phyloP scores from a whole-genome alignment of 2,888 invertebrate species.

The Tenodera sinensis region DNA sequence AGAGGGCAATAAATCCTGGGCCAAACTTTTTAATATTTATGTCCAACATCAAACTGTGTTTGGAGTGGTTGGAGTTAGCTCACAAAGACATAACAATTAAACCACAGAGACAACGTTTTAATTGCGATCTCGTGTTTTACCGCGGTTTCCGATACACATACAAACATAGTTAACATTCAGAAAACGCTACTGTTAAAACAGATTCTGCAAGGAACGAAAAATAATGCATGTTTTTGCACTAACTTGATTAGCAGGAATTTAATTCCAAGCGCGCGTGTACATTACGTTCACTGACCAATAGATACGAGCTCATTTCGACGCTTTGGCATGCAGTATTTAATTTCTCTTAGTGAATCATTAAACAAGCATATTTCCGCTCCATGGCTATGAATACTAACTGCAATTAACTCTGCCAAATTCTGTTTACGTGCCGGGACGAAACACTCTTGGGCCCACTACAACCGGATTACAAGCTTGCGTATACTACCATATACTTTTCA shows the following conservation, averaged over 20 bases:
- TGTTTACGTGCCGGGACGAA: background rate
- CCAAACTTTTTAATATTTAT: too few relatives aligned
- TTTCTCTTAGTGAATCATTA: background rate
- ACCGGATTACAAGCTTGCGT: background rate
- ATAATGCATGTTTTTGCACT: background rate
- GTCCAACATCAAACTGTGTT: too few relatives aligned
- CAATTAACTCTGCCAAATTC: background rate
- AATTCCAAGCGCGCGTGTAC: background rate
- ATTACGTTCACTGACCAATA: background rate
- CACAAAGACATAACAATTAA: too few relatives aligned
- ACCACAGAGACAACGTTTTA: too few relatives aligned
- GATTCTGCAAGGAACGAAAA: background rate
- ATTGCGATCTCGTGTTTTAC: too few relatives aligned
- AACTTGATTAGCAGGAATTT: background rate
- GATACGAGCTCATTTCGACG: background rate
- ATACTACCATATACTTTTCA: background rate
- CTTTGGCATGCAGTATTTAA: background rate
- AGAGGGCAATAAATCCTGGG: too few relatives aligned
- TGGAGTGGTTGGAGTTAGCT: too few relatives aligned
- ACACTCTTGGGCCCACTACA: background rate
- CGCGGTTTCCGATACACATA: too few relatives aligned
- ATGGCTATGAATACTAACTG: background rate
- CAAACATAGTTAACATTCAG: too few relatives aligned
- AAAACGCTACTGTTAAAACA: background rate
- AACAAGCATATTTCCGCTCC: background rate